Conservation (phyloP, 2,888 invertebrate genomes). For the Baccha elongata region DNA sequence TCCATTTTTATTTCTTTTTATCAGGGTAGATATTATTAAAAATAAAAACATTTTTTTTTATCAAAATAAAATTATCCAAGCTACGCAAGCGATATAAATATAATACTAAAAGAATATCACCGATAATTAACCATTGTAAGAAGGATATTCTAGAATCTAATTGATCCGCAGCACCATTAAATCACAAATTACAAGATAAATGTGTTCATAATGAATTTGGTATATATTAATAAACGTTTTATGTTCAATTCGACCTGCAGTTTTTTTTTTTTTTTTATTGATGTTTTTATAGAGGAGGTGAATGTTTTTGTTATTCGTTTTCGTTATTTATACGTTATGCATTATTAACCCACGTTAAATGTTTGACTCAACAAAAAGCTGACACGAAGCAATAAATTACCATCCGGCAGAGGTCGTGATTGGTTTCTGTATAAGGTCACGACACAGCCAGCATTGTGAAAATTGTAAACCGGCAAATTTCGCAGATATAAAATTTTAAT, state of each 20-base stretch:
- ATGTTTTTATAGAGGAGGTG: neutral
- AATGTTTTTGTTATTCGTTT: conserved; percentile 39
- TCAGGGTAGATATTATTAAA: no score
- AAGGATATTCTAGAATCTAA: conserved; percentile 46
- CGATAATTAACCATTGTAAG: conserved; percentile 53
- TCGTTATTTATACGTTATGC: conserved; percentile 48
- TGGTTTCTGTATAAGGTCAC: neutral
- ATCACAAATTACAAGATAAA: conserved; percentile 57
- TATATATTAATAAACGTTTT: conserved; percentile 67
- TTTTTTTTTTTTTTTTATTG: neutral
- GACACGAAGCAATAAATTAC: conserved; percentile 56
- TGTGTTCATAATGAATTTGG: conserved; percentile 53
- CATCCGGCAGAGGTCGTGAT: conserved; percentile 19
- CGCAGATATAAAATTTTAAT: conserved; percentile 66
- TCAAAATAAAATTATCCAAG: neutral
- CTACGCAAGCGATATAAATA: conserved; percentile 35
- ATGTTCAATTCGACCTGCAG: conserved; percentile 49
- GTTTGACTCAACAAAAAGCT: conserved; percentile 61
- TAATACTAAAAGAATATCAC: conserved; percentile 37
- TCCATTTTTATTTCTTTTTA: no score
- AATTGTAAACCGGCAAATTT: conserved; percentile 54
- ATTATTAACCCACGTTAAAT: conserved; percentile 61
- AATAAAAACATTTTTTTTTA: conserved; percentile 12
- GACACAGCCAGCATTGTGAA: neutral
- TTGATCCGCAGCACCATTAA: conserved; percentile 48